Evolutionary conservation across 2,113 vertebrate genomes (phyloP).

Genomic region (Pedionomus torquatus): DNA sequence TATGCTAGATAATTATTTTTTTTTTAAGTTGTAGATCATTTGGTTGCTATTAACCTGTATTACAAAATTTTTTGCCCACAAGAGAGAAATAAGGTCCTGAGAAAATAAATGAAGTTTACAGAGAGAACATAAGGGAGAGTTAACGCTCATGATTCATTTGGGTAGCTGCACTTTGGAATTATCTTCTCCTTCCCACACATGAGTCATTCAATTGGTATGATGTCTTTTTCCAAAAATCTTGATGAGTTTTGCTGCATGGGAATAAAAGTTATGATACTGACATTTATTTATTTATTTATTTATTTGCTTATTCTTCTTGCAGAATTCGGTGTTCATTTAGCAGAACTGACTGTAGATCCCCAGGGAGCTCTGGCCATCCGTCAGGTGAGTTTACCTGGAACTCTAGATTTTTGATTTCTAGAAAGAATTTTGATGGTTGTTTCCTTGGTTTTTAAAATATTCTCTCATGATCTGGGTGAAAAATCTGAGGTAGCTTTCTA

Average conservation of each 20-base stretch:
- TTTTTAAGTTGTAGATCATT: neutral
- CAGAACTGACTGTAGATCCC: constrained; percentile 95
- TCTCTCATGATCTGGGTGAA: neutral
- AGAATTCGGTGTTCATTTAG: constrained; percentile 98
- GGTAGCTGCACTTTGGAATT: neutral
- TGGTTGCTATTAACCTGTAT: neutral
- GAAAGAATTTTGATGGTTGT: neutral
- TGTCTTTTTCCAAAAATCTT: neutral
- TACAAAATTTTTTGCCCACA: neutral
- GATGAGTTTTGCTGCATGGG: neutral
- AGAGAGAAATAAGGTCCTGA: neutral
- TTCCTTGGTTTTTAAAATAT: neutral
- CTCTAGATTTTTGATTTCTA: too few species aligned
- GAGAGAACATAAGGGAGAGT: neutral
- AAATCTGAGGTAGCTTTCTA: neutral
- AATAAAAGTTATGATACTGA: neutral
- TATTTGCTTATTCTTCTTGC: constrained; percentile 37
- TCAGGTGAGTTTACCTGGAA: constrained; percentile 82
- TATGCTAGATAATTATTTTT: rapidly evolving
- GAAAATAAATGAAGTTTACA: neutral
- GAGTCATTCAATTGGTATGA: neutral
- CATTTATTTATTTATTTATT: neutral
- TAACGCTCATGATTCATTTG: neutral
- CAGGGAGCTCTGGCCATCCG: constrained; percentile 94
- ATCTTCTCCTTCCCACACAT: neutral